phyloP scores from a whole-genome alignment of 2,113 vertebrate genomes.

The Camelus dromedarius region DNA sequence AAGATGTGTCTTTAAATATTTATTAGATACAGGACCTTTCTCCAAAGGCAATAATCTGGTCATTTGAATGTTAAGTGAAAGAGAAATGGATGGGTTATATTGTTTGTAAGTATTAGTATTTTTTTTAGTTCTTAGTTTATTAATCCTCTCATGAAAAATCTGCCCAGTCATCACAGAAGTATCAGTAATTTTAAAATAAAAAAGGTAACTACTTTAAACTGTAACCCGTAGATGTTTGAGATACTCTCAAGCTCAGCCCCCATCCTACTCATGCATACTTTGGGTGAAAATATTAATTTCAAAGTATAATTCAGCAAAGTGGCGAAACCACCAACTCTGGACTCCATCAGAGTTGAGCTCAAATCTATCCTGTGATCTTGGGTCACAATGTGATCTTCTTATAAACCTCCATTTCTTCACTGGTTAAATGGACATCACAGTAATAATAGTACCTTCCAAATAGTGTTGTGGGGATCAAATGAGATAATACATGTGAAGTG shows the following conservation, averaged over 20 bases:
- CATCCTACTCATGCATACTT: not conserved
- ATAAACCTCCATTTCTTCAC: not conserved
- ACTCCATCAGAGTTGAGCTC: not conserved
- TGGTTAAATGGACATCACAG: not conserved
- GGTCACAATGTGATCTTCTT: not conserved
- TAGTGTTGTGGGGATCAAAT: conserved; percentile 9
- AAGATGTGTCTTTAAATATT: conserved; percentile 2
- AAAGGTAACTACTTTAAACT: conserved; percentile 15
- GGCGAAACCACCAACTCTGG: not conserved
- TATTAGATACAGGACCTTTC: not conserved
- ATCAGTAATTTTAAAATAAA: conserved; percentile 29
- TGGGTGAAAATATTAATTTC: conserved; percentile 45
- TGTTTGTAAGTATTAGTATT: not conserved
- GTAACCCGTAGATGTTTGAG: not conserved
- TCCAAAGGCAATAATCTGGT: not conserved
- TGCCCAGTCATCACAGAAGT: not conserved
- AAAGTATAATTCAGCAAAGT: conserved; percentile 6
- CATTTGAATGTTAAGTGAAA: conserved; percentile 19
- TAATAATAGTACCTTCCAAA: not conserved
- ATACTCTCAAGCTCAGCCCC: not conserved
- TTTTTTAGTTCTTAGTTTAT: not conserved
- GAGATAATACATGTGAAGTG: not conserved
- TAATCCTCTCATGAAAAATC: not conserved
- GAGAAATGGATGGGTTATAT: conserved; percentile 13
- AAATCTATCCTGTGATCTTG: conserved; percentile 29